Evolutionary conservation across 2,888 invertebrate species (phyloP).

Genomic region (Drosophila buzzatii): DNA sequence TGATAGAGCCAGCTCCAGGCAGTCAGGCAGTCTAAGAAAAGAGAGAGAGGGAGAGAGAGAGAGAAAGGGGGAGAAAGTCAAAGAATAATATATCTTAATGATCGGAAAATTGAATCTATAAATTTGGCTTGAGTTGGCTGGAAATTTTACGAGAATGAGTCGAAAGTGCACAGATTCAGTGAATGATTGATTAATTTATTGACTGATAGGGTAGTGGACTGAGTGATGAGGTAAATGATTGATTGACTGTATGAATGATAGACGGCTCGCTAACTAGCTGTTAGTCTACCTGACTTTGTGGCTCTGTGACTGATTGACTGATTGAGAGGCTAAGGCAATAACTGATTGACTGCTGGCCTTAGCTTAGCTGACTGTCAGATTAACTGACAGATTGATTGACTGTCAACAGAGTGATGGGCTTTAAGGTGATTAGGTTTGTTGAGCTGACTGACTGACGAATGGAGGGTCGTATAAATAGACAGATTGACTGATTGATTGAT

Average conservation of each 20-base stretch:
- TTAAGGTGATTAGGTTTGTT: no score
- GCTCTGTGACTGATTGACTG: neutral
- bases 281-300: neutral
- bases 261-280: neutral
- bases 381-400: no score
- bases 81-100: neutral
- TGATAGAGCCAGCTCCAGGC: slow-evolving; percentile 15
- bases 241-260: neutral
- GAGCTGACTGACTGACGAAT: neutral
- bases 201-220: neutral
- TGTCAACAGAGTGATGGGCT: no score
- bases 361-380: neutral
- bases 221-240: neutral
- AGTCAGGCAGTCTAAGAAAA: neutral
- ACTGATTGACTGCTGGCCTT: neutral
- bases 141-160: neutral
- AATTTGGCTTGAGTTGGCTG: neutral
- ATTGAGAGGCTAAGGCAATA: neutral
- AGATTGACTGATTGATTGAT: neutral
- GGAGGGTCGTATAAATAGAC: no score
- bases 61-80: no score
- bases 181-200: neutral
- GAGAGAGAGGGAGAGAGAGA: neutral
- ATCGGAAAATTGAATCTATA: neutral
- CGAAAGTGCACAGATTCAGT: neutral